Evolutionary conservation across 2,113 vertebrate genomes (phyloP).

Genomic region (Gambusia affinis): DNA sequence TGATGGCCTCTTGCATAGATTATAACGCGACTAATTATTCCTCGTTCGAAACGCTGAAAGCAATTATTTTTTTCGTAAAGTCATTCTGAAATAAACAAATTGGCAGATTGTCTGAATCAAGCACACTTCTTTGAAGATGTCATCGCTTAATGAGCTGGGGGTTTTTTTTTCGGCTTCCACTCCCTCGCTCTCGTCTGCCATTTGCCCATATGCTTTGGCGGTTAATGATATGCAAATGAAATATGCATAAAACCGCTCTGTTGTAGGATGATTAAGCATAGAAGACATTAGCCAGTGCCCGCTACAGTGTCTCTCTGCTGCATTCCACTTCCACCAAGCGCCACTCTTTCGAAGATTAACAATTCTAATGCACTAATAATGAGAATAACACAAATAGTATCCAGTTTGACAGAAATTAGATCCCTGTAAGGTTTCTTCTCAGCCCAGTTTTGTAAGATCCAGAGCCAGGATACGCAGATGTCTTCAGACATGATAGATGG

Average conservation of each 20-base stretch:
- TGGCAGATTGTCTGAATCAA: constrained; percentile 76
- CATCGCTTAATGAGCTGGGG: constrained; percentile 79
- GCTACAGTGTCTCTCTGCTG: constrained; percentile 81
- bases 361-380: constrained; percentile 73
- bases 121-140: constrained; percentile 77
- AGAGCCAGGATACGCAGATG: constrained; percentile 71
- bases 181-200: constrained; percentile 83
- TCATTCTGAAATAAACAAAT: constrained; percentile 79
- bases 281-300: constrained; percentile 92
- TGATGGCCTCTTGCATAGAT: constrained; percentile 57
- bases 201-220: constrained; percentile 80
- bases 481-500: constrained; percentile 73
- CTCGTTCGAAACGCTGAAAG: constrained; percentile 67
- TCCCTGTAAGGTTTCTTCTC: constrained; percentile 70
- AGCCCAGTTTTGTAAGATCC: constrained; percentile 82
- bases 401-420: constrained; percentile 79
- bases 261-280: constrained; percentile 98
- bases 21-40: constrained; percentile 77
- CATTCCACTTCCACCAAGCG: constrained; percentile 74
- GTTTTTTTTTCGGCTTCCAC: constrained; percentile 81
- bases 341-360: constrained; percentile 73
- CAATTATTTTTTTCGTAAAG: constrained; percentile 68
- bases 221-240: constrained; percentile 99
- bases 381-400: constrained; percentile 77
- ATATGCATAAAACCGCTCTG: constrained; percentile 99